Base-by-base conservation (phyloP, 2,113 vertebrate genomes). In the Camelus bactrianus region DNA sequence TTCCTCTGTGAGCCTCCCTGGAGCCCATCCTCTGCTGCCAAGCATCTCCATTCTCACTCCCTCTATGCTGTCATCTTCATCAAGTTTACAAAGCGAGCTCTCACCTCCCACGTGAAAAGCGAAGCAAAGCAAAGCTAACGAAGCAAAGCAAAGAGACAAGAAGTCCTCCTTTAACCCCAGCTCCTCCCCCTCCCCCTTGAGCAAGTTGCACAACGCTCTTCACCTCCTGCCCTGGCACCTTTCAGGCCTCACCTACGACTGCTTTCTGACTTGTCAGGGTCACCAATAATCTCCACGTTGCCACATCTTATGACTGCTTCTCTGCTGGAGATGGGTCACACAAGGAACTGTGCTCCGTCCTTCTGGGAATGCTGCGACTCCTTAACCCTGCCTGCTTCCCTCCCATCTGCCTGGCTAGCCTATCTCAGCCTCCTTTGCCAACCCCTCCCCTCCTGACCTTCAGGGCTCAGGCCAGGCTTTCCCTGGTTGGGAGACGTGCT, bases 291-390 rank as follows among this genome's bases (percentile, higher is more conserved):
- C 28, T 82, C 20, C 64, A 48, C 0, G 4, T 6, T 10, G 46
- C 75, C 9, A 1, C 12, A 1, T 22, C 42, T 38, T 13, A 8
- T 0, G 20, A 30, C 60, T 9, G 1, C 16, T 11, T 67, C 75
- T 69, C 48, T 60, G 77, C 62, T 4, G n/a, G 91, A 58, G 5
- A 11, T 24, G 2, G 17, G 0, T 3, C 82, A 6, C 42, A 8
- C 0, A 4, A 73, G 54, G 50, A 54, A 1, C 15, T 32, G 8
- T 6, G 1, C 35, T 30, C 8, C 13, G 70, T 58, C 50, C 62
- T 87, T 16, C 46, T 67, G 56, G 76, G 67, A n/a, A 19, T 10
- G 1, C 54, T 22, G 0, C 8, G 69, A 65, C 75, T 87, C 19
- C 0, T 2, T 20, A 52, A 50, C 6, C 26, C 28, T 1, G 26